Percentiles rank a stretch among this genome's conserved stretches.
Conservation (phyloP, 2,888 invertebrate genomes). For the Crematogaster levior region DNA sequence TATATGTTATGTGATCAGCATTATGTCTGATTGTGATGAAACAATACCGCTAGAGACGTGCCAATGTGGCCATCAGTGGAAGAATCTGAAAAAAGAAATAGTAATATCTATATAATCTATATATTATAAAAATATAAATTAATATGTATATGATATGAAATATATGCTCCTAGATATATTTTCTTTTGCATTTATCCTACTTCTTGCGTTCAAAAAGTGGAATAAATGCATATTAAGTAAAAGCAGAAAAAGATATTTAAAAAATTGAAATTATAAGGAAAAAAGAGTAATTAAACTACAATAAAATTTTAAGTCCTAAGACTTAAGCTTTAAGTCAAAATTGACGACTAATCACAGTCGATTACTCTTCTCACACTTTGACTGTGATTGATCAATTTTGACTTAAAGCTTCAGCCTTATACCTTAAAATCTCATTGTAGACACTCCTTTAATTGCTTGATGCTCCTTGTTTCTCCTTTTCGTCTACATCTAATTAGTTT, state of each 20-base stretch:
- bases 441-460: no score
- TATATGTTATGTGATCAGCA: constrained; percentile 77
- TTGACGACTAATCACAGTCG: no score
- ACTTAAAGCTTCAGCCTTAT: no score
- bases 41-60: constrained; percentile 62
- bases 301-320: no score
- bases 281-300: no score
- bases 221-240: background rate
- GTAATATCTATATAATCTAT: constrained; percentile 3
- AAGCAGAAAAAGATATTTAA: background rate
- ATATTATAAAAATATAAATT: background rate
- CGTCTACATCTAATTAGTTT: background rate
- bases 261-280: background rate
- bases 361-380: no score
- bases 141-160: background rate
- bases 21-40: constrained; percentile 67
- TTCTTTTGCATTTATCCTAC: background rate
- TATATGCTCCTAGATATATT: background rate
- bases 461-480: background rate
- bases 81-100: constrained; percentile 71
- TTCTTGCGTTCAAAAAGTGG: background rate
- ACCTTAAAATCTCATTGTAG: no score
- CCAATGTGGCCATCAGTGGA: constrained; percentile 65
- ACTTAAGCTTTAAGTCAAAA: no score
- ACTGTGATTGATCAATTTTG: no score